Conservation (phyloP, 2,888 invertebrate genomes). For the Clusia tigrina region DNA sequence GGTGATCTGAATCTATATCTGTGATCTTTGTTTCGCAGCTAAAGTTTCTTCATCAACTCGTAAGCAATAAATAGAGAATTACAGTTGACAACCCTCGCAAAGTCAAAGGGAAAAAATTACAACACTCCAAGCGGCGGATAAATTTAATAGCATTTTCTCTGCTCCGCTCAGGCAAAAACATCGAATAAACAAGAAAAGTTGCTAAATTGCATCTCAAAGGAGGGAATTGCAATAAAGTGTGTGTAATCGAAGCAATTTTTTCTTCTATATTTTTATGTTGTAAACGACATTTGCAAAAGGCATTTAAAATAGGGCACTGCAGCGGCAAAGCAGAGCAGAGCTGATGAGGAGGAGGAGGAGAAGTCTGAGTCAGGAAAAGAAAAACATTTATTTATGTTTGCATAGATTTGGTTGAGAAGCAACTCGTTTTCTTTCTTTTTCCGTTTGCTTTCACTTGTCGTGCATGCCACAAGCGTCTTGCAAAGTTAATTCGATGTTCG, state of each 20-base stretch:
- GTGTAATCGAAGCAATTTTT: neutral
- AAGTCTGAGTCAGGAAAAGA: neutral
- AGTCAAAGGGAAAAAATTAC: neutral
- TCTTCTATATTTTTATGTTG: neutral
- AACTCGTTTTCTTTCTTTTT: neutral
- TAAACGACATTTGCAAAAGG: neutral
- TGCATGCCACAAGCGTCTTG: neutral
- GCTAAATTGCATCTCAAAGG: constrained; percentile 12
- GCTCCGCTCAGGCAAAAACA: neutral
- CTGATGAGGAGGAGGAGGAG: neutral
- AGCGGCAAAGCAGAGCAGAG: neutral
- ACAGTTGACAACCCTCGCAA: too few relatives aligned
- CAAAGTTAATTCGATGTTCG: neutral
- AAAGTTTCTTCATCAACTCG: too few relatives aligned
- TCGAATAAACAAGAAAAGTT: neutral
- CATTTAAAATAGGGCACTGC: too few relatives aligned
- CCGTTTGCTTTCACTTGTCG: neutral
- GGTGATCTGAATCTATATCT: too few relatives aligned
- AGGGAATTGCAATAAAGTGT: constrained; percentile 15
- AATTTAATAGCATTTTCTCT: neutral
- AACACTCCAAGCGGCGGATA: neutral
- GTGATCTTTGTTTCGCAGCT: too few relatives aligned
- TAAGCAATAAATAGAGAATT: too few relatives aligned
- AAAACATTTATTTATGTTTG: neutral
- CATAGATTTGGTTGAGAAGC: neutral